phyloP scores from a whole-genome alignment of 2,797 vertebrate species.

The Chiroxiphia lanceolata region DNA sequence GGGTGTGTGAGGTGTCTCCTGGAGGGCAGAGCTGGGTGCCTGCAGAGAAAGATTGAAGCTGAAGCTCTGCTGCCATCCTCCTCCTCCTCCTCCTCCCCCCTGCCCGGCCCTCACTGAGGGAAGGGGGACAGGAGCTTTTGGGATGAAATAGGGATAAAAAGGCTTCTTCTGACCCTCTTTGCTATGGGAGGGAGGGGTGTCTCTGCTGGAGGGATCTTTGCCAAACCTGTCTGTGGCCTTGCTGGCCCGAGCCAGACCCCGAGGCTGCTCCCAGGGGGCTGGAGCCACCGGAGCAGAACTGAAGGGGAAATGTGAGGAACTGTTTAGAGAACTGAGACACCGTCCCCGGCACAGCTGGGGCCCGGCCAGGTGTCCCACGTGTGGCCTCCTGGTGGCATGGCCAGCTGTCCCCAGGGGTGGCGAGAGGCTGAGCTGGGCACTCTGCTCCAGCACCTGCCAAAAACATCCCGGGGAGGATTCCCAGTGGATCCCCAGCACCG shows the following conservation, averaged over 20 bases:
- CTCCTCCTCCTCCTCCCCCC: not conserved
- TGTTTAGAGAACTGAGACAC: rapidly evolving
- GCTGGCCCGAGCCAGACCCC: rapidly evolving
- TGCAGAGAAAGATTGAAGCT: not conserved
- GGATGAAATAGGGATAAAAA: not conserved
- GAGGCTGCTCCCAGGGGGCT: not conserved
- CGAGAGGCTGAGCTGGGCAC: rapidly evolving
- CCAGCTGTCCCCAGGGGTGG: not conserved
- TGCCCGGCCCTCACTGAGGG: not conserved
- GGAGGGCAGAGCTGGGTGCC: not conserved
- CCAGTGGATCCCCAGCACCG: rapidly evolving
- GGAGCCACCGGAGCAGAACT: rapidly evolving
- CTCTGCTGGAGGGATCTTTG: not conserved
- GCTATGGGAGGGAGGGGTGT: not conserved
- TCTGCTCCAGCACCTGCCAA: rapidly evolving
- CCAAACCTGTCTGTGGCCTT: not conserved
- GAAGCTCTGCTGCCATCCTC: not conserved
- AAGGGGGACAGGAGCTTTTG: not conserved
- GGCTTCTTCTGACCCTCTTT: rapidly evolving
- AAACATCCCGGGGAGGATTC: not conserved
- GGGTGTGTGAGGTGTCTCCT: not conserved
- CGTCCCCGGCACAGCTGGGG: not conserved
- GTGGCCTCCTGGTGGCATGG: too few relatives aligned
- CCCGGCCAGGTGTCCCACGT: not conserved
- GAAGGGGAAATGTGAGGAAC: not conserved